Conservation (phyloP, 2,113 vertebrate genomes). For the Cyprinus carpio region DNA sequence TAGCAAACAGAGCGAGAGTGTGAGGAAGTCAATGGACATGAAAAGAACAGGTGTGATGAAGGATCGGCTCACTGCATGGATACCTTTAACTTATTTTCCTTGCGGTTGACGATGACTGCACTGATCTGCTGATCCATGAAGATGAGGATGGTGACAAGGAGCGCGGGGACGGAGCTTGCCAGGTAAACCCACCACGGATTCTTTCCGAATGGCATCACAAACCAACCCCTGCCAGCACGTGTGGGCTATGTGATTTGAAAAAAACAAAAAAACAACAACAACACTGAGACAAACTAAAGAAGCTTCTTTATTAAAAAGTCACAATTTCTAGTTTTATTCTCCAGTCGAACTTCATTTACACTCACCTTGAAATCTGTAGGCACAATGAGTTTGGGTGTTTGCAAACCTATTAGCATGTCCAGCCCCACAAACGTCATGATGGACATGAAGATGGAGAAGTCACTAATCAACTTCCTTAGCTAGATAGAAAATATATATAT, state of each 20-base stretch:
- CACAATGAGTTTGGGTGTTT: slow-evolving; percentile 92
- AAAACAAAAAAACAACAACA: neutral
- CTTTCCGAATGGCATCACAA: slow-evolving; percentile 92
- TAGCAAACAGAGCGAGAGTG: slow-evolving; percentile 24
- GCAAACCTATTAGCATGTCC: slow-evolving; percentile 85
- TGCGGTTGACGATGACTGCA: slow-evolving; percentile 92
- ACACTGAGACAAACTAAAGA: neutral
- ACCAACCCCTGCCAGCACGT: slow-evolving; percentile 88
- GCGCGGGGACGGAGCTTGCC: slow-evolving; percentile 87
- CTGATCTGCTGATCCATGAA: slow-evolving; percentile 99
- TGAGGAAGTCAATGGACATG: neutral
- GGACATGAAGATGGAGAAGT: slow-evolving; percentile 96
- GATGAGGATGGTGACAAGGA: slow-evolving; percentile 96
- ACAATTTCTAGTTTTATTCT: neutral
- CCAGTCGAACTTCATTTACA: neutral
- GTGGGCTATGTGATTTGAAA: slow-evolving; percentile 79
- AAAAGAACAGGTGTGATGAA: neutral
- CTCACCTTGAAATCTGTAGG: slow-evolving; percentile 86
- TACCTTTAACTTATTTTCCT: slow-evolving; percentile 94
- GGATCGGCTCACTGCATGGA: neutral
- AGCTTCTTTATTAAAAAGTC: neutral
- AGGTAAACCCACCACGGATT: slow-evolving; percentile 96
- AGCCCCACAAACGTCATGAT: slow-evolving; percentile 92
- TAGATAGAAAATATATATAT: slow-evolving; percentile 60
- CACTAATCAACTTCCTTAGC: slow-evolving; percentile 92